Percentiles rank a stretch among this genome's conserved stretches.
Conservation (phyloP, 2,888 invertebrate genomes). For the Caenorhabditis drosophilae region DNA sequence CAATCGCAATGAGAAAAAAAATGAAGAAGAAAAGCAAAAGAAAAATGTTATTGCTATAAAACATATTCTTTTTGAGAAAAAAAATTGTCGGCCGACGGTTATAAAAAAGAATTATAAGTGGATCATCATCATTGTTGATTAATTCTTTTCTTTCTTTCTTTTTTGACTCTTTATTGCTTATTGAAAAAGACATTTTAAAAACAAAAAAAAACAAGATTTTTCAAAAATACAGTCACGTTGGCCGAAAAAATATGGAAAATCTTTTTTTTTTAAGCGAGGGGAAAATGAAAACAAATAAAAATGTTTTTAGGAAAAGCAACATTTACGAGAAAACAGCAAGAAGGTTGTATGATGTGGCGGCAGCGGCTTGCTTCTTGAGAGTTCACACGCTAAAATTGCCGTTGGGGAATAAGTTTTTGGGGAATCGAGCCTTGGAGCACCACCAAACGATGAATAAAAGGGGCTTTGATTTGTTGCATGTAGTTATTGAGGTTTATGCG, state of each 20-base stretch:
- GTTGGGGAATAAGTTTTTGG: conserved; percentile 27
- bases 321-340: conserved; percentile 21
- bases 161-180: no score
- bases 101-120: no score
- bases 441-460: no score
- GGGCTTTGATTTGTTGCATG: no score
- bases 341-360: conserved; percentile 27
- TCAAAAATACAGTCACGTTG: not conserved
- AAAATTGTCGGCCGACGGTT: not conserved
- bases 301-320: conserved; percentile 1
- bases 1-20: conserved; percentile 23
- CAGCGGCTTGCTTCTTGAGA: conserved; percentile 23
- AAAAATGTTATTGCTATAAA: conserved; percentile 1
- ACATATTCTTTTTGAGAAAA: not conserved
- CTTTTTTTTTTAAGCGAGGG: not conserved
- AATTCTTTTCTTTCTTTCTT: no score
- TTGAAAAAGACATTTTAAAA: no score
- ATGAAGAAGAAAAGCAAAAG: conserved; percentile 1
- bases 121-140: no score
- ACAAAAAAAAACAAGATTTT: no score
- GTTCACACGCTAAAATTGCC: conserved; percentile 43
- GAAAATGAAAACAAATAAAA: not conserved
- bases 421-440: no score
- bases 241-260: not conserved
- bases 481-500: no score